These are phyloP conservation scores for Acronicta aceris DNA, from an alignment of 2,888 invertebrate species.

Conservation along the genomic window DNA sequence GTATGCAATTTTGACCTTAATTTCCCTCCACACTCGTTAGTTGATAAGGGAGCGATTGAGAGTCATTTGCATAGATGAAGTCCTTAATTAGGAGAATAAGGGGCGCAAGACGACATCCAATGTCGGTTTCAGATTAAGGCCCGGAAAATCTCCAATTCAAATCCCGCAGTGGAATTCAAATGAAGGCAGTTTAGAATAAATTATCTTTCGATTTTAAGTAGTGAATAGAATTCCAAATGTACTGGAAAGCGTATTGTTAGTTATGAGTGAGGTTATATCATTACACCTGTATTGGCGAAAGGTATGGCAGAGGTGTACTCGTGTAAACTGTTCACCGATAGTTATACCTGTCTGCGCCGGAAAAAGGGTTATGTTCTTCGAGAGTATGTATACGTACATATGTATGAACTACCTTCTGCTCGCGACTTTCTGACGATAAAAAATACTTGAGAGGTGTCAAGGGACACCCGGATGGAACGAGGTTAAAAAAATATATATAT, in stretches of 20 bases:
- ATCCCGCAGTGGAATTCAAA: slow-evolving; percentile 81
- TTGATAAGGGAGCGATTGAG: slow-evolving; percentile 31
- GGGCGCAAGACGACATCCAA: slow-evolving; percentile 67
- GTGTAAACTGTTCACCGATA: too few species aligned
- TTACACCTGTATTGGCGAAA: too few species aligned
- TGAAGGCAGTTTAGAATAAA: slow-evolving; percentile 58
- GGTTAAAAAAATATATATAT: too few species aligned
- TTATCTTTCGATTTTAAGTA: slow-evolving; percentile 11
- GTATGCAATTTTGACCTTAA: slow-evolving; percentile 24
- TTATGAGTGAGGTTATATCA: too few species aligned
- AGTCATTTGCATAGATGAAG: slow-evolving; percentile 63
- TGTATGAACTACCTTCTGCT: too few species aligned
- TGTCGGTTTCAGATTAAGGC: slow-evolving; percentile 83
- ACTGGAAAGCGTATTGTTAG: slow-evolving; percentile 7
- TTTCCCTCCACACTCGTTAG: slow-evolving; percentile 8
- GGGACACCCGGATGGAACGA: too few species aligned
- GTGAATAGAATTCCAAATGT: slow-evolving; percentile 14
- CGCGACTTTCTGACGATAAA: too few species aligned
- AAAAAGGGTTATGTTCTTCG: too few species aligned
- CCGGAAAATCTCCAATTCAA: slow-evolving; percentile 86
- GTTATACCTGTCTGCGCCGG: too few species aligned
- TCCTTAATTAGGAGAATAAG: slow-evolving; percentile 80
- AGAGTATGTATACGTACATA: too few species aligned
- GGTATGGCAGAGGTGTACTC: too few species aligned
- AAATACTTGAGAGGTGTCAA: too few species aligned